Conservation (phyloP, 2,888 invertebrate genomes). For the Diachrysia chrysitis region DNA sequence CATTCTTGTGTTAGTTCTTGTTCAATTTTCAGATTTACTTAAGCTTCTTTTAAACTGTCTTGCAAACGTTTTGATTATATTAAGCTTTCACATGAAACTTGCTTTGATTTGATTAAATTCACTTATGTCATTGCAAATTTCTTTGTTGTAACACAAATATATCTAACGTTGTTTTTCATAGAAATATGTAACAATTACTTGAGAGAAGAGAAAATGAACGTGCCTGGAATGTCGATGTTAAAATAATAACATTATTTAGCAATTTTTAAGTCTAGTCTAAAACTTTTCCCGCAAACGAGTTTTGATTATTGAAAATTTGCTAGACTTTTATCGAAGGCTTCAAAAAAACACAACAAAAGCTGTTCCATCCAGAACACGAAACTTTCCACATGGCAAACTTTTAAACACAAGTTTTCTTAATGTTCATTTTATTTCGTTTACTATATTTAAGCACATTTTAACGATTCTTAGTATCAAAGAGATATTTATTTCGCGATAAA, state of each 20-base stretch:
- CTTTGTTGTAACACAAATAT: not conserved
- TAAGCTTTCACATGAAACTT: not conserved
- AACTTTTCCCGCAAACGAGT: not conserved
- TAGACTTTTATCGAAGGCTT: conserved; percentile 25
- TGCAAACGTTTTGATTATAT: conserved; percentile 11
- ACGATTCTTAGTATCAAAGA: conserved; percentile 38
- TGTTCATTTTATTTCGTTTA: conserved; percentile 27
- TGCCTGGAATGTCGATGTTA: not conserved
- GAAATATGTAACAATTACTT: not conserved
- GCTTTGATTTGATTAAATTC: not conserved
- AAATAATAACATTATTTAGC: not conserved
- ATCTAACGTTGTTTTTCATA: not conserved
- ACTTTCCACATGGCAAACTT: conserved; percentile 13
- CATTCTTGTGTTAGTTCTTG: conserved; percentile 52
- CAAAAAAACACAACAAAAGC: conserved; percentile 39
- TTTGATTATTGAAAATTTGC: conserved; percentile 41
- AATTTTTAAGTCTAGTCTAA: not conserved
- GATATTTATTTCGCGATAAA: conserved; percentile 60
- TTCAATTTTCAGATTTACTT: conserved; percentile 60
- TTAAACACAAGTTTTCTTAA: conserved; percentile 23
- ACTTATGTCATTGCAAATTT: not conserved
- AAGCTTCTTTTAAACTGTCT: conserved; percentile 25
- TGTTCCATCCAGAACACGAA: conserved; percentile 18
- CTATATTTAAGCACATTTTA: conserved; percentile 19
- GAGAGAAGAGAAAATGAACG: not conserved